Percentiles rank a stretch among this genome's conserved stretches.
phyloP scores from a whole-genome alignment of 2,113 vertebrate genomes.

The Actenoides lindsayi region DNA sequence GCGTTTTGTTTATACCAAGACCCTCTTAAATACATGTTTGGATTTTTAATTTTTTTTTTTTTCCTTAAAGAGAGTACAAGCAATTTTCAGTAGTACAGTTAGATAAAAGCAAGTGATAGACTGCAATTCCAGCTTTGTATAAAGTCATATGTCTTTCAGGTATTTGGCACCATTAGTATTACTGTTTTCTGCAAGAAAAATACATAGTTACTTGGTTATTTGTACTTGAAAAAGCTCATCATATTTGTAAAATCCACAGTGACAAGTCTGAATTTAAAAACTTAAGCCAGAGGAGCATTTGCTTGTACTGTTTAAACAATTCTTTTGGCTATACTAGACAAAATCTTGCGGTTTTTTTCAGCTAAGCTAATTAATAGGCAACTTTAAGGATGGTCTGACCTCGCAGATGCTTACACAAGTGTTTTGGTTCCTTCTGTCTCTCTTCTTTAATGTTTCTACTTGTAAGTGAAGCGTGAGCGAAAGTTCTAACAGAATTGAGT shows the following conservation, averaged over 20 bases:
- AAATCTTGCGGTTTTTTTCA: not conserved
- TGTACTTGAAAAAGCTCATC: not conserved
- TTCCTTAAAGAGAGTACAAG: not conserved
- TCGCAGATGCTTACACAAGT: not conserved
- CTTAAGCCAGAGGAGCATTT: not conserved
- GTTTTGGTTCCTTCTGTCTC: not conserved
- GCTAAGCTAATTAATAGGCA: not conserved
- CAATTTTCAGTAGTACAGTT: not conserved
- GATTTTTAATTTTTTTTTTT: not conserved
- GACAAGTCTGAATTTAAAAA: not conserved
- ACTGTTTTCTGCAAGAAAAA: not conserved
- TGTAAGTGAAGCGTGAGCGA: not conserved
- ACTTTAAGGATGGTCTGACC: not conserved
- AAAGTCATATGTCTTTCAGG: not conserved
- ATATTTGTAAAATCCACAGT: not conserved
- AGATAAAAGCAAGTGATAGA: not conserved
- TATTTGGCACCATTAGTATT: not conserved
- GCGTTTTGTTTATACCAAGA: not conserved
- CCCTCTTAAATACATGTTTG: not conserved
- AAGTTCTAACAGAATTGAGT: not conserved
- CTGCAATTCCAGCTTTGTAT: not conserved
- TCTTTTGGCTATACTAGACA: not conserved
- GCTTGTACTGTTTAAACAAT: not conserved
- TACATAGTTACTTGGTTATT: not conserved
- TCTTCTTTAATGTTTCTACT: not conserved